Evolutionary conservation across 2,888 invertebrate species (phyloP).

Genomic region (Ochropleura leucogaster): DNA sequence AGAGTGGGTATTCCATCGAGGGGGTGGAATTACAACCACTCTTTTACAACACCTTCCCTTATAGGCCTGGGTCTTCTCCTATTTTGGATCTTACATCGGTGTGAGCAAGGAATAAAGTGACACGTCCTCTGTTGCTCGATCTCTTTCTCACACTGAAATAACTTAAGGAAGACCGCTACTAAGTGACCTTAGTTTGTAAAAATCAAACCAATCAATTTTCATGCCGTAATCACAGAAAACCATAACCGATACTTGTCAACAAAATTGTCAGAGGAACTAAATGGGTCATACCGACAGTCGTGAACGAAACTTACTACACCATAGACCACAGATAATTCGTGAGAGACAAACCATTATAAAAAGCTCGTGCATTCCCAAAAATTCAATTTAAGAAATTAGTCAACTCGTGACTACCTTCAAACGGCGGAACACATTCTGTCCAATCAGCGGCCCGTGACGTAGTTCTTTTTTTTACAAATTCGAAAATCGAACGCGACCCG

Average conservation of each 20-base stretch:
- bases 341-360: conserved; percentile 45
- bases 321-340: conserved; percentile 54
- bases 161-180: background rate
- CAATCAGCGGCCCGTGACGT: conserved; percentile 79
- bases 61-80: too few relatives aligned
- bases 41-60: too few relatives aligned
- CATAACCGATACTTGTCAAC: conserved; percentile 13
- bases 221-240: conserved; percentile 7
- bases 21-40: too few relatives aligned
- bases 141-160: background rate
- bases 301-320: conserved; percentile 47
- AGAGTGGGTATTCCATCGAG: too few relatives aligned
- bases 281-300: conserved; percentile 37
- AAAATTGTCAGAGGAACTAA: conserved; percentile 38
- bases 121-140: background rate
- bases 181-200: background rate
- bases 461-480: conserved; percentile 68
- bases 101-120: background rate
- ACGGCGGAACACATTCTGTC: conserved; percentile 73
- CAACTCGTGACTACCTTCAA: conserved; percentile 64
- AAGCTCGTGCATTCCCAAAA: conserved; percentile 65
- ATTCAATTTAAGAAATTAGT: conserved; percentile 69
- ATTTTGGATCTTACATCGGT: background rate
- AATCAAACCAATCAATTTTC: conserved; percentile 23
- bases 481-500: conserved; percentile 73